Evolutionary conservation across 2,113 vertebrate species (phyloP).

Genomic region (Rana temporaria): DNA sequence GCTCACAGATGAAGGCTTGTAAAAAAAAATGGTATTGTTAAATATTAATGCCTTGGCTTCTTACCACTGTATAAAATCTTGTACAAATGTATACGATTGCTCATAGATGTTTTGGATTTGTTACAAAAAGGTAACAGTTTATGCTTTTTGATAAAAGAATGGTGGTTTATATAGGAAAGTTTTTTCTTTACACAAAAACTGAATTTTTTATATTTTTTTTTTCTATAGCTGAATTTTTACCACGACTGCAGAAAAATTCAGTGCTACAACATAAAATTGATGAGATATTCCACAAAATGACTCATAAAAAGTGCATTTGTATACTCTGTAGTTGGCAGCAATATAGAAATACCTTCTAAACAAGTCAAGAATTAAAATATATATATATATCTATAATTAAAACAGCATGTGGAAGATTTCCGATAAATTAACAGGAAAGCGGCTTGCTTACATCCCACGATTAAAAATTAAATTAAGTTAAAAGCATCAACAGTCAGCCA

Average conservation of each 20-base stretch:
- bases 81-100: constrained; percentile 33
- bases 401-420: constrained; percentile 73
- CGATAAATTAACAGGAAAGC: constrained; percentile 56
- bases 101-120: constrained; percentile 10
- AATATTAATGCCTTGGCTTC: background rate
- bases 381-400: constrained; percentile 67
- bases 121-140: constrained; percentile 4
- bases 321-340: constrained; percentile 68
- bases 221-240: constrained; percentile 14
- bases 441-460: constrained; percentile 61
- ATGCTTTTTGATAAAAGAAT: constrained; percentile 22
- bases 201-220: constrained; percentile 31
- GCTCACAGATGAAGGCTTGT: background rate
- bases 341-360: constrained; percentile 61
- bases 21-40: background rate
- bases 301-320: constrained; percentile 77
- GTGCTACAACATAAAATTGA: constrained; percentile 84
- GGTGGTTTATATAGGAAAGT: background rate
- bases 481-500: constrained; percentile 90
- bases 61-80: constrained; percentile 24
- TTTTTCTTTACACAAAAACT: constrained; percentile 5
- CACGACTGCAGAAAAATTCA: constrained; percentile 82
- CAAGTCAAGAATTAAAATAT: constrained; percentile 63
- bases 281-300: constrained; percentile 75
- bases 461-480: constrained; percentile 53